phyloP scores from a whole-genome alignment of 2,888 invertebrate genomes.

The Amblyjoppa proteus region DNA sequence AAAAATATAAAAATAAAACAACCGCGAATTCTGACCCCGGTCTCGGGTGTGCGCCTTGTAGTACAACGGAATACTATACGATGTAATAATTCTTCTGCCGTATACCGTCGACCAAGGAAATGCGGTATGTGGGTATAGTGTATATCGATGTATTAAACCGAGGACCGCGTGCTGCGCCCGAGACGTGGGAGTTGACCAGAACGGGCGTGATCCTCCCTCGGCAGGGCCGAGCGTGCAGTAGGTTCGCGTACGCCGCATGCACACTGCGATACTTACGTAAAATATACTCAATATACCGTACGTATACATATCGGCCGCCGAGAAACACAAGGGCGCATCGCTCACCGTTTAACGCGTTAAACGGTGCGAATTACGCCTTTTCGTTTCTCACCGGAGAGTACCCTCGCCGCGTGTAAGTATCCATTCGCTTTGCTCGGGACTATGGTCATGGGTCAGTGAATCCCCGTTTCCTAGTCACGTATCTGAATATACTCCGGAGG shows the following conservation, averaged over 20 bases:
- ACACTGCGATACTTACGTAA: constrained; percentile 34
- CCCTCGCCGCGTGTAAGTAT: constrained; percentile 21
- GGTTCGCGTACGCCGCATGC: constrained; percentile 22
- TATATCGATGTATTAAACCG: constrained; percentile 38
- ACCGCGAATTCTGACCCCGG: constrained; percentile 15
- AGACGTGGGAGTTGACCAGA: constrained; percentile 78
- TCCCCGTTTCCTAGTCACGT: constrained; percentile 83
- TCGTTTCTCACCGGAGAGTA: background rate
- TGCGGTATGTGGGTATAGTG: constrained; percentile 17
- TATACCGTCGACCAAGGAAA: constrained; percentile 22
- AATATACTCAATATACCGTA: constrained; percentile 25
- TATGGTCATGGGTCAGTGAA: constrained; percentile 83
- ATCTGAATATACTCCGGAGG: constrained; percentile 77
- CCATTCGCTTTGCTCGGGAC: constrained; percentile 66
- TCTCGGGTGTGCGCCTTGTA: constrained; percentile 13
- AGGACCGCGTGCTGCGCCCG: constrained; percentile 65
- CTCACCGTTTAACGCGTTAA: background rate
- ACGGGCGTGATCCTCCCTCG: constrained; percentile 76
- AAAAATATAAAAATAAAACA: background rate
- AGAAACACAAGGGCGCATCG: background rate
- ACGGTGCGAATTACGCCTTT: background rate
- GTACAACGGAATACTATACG: constrained; percentile 9
- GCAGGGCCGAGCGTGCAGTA: constrained; percentile 54
- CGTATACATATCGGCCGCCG: constrained; percentile 4
- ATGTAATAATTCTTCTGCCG: constrained; percentile 44